Evolutionary conservation across 2,113 vertebrate species (phyloP).

Genomic region (Mustela nigripes): DNA sequence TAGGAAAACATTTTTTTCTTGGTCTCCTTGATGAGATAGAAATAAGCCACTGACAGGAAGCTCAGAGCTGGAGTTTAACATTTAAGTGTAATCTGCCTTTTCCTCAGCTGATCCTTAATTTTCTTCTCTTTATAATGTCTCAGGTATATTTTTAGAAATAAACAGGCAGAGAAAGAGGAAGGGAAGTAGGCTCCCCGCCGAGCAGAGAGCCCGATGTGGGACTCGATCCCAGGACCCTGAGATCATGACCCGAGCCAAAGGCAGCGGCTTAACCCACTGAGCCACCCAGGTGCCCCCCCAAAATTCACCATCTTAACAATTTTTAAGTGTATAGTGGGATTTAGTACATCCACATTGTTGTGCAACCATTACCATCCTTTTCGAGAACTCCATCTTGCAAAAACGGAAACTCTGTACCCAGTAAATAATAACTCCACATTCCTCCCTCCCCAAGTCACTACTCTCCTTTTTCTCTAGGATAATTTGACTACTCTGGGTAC

Average conservation of each 20-base stretch:
- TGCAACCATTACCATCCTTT: neutral
- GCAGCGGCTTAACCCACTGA: too few relatives aligned
- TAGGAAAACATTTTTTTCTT: neutral
- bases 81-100: constrained; percentile 5
- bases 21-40: neutral
- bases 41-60: neutral
- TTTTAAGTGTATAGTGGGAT: neutral
- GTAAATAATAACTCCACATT: neutral
- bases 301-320: neutral
- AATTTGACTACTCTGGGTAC: neutral
- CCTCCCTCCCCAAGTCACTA: neutral
- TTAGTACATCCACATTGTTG: neutral
- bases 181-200: too few relatives aligned
- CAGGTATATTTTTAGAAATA: constrained; percentile 32
- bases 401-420: neutral
- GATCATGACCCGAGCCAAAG: too few relatives aligned
- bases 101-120: constrained; percentile 23
- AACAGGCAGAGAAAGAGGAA: neutral
- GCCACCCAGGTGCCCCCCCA: too few relatives aligned
- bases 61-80: neutral
- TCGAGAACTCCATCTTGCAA: neutral
- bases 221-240: too few relatives aligned
- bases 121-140: constrained; percentile 34
- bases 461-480: neutral
- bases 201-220: too few relatives aligned